These are phyloP conservation scores for mouse (Mus musculus) DNA, from an alignment of 2,113 vertebrate genomes.

Conservation along the genomic window GRCm39 chr2:70561501-70562000, in stretches of 20 bases:
- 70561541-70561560: slow-evolving; percentile 30
- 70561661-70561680: slow-evolving; percentile 6
- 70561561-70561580: not conserved
- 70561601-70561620: not conserved
- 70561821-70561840: not conserved
- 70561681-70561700: slow-evolving; percentile 26
- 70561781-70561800: slow-evolving; percentile 34
- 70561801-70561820: slow-evolving; percentile 14
- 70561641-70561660: not conserved
- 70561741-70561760: slow-evolving; percentile 30
- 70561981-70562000: not conserved
- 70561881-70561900: slow-evolving; percentile 48
- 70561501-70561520: slow-evolving; percentile 31
- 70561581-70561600: slow-evolving; percentile 31
- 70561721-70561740: slow-evolving; percentile 47
- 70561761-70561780: slow-evolving; percentile 1
- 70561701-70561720: not conserved
- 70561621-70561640: not conserved
- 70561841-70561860: slow-evolving; percentile 41
- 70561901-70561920: slow-evolving; percentile 56
- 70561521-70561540: slow-evolving; percentile 43
- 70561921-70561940: slow-evolving; percentile 59
- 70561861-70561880: slow-evolving; percentile 22
- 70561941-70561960: slow-evolving; percentile 29
- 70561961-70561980: slow-evolving; percentile 51